Conservation (phyloP, 2,888 invertebrate species). For the Xanthorhoe designata region DNA sequence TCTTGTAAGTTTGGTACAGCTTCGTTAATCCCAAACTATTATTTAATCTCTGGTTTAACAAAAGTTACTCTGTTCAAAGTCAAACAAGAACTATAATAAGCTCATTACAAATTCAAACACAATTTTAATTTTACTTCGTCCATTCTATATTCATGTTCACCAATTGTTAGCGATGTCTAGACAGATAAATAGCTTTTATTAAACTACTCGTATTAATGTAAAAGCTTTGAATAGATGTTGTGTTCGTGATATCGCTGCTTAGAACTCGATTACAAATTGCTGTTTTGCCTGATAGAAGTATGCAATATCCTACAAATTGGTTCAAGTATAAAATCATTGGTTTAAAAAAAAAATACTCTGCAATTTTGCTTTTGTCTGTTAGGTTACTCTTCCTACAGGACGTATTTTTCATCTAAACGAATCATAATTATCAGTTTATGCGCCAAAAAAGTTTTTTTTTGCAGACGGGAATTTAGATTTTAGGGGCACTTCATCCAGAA, state of each 20-base stretch:
- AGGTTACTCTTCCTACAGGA: too few species aligned
- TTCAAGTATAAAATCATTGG: not conserved
- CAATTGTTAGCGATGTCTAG: conserved; percentile 42
- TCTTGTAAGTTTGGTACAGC: too few species aligned
- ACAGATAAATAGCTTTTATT: conserved; percentile 41
- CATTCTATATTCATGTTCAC: conserved; percentile 29
- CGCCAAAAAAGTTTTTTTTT: too few species aligned
- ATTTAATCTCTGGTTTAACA: too few species aligned
- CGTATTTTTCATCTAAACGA: too few species aligned
- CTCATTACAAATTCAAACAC: conserved; percentile 3
- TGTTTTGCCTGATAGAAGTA: conserved; percentile 24
- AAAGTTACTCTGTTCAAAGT: not conserved
- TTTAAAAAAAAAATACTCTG: too few species aligned
- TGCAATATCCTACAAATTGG: not conserved
- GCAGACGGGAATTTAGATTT: too few species aligned
- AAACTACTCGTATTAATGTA: conserved; percentile 36
- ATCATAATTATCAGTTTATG: too few species aligned
- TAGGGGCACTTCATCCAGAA: too few species aligned
- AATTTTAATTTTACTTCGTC: conserved; percentile 18
- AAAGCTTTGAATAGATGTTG: conserved; percentile 30
- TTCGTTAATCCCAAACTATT: too few species aligned
- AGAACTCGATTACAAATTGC: conserved; percentile 32
- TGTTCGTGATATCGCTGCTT: conserved; percentile 38
- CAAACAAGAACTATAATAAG: not conserved
- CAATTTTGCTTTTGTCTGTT: too few species aligned